Evolutionary conservation across 2,797 vertebrate species (phyloP).

Genomic region (Dromococcyx pavoninus): DNA sequence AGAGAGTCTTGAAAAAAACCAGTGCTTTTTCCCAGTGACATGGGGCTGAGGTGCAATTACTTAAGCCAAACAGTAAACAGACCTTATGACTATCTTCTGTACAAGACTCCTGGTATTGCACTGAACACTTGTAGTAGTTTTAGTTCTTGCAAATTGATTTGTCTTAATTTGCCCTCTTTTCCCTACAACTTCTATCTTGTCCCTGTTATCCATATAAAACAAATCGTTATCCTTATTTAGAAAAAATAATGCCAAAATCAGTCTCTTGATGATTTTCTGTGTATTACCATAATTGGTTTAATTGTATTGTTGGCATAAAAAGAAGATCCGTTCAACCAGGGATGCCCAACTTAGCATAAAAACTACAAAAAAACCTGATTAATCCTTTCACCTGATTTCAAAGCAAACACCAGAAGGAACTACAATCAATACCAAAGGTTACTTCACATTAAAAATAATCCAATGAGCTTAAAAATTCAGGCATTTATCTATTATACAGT

Average conservation of each 20-base stretch:
- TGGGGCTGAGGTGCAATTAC: background rate
- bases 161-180: background rate
- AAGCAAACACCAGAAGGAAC: slow-evolving; percentile 22
- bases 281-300: background rate
- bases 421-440: slow-evolving; percentile 43
- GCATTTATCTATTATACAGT: slow-evolving; percentile 22
- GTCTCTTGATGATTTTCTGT: background rate
- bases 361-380: slow-evolving; percentile 34
- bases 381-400: slow-evolving; percentile 54
- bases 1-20: background rate
- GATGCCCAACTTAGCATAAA: slow-evolving; percentile 3
- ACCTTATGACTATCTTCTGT: background rate
- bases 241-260: background rate
- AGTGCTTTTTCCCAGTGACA: fast-evolving
- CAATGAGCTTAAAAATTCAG: slow-evolving; percentile 27
- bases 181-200: background rate
- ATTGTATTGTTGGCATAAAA: slow-evolving; percentile 1
- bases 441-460: slow-evolving; percentile 41
- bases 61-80: background rate
- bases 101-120: background rate
- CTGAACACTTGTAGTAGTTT: background rate
- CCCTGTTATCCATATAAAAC: background rate
- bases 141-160: background rate
- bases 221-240: background rate
- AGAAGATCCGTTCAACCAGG: background rate